Conservation (phyloP, 1,140 invertebrate species). For the Drosophila asahinai region DNA sequence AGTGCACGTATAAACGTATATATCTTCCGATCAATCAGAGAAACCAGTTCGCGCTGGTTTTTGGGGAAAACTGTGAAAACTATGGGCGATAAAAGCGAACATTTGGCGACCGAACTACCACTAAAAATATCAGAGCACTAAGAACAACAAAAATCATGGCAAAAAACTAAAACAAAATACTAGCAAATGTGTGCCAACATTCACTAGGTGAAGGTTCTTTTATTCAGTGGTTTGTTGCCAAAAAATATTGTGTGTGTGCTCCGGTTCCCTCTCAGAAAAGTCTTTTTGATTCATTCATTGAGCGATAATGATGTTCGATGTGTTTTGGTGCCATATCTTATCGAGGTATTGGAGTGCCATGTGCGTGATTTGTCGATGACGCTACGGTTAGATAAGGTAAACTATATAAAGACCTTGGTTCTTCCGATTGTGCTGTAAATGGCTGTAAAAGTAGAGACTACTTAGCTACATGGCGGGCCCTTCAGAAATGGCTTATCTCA, state of each 20-base stretch:
- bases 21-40: conserved; percentile 39
- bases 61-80: conserved; percentile 25
- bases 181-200: conserved; percentile 59
- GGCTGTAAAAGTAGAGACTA: conserved; percentile 16
- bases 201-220: conserved; percentile 77
- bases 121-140: conserved; percentile 61
- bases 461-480: conserved; percentile 5
- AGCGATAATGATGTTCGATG: conserved; percentile 25
- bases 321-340: conserved; percentile 59
- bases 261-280: background rate
- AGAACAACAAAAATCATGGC: conserved; percentile 11
- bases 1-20: conserved; percentile 2
- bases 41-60: conserved; percentile 40
- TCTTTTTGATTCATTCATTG: conserved; percentile 47
- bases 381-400: conserved; percentile 25
- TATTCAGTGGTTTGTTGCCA: conserved; percentile 27
- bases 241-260: conserved; percentile 43
- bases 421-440: conserved; percentile 21
- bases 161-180: conserved; percentile 56
- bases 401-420: conserved; percentile 13
- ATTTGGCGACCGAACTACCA: conserved; percentile 46
- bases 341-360: conserved; percentile 30
- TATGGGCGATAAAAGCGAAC: conserved; percentile 53
- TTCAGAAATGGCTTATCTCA: conserved; percentile 17
- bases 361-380: conserved; percentile 48